Evolutionary conservation across 2,888 invertebrate species (phyloP).

Genomic region (Aphodius sticticus): DNA sequence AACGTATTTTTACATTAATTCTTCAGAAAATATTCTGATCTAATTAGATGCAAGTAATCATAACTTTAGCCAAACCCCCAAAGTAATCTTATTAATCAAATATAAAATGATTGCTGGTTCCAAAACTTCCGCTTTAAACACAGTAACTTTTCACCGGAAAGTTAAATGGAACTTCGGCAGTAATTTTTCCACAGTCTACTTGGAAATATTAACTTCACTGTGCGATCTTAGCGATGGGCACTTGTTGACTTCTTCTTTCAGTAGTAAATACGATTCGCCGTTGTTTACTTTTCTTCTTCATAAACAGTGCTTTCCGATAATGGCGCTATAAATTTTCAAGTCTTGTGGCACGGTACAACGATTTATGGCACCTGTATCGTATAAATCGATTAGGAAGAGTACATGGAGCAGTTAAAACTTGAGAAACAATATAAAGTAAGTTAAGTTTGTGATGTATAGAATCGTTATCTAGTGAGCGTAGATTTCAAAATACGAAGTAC

Average conservation of each 20-base stretch:
- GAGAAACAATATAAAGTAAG: neutral
- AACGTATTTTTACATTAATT: too few relatives aligned
- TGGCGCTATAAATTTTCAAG: conserved; percentile 4
- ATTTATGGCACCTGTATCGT: neutral
- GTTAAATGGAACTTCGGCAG: neutral
- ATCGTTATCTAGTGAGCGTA: too few relatives aligned
- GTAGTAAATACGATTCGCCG: neutral
- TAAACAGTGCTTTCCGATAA: neutral
- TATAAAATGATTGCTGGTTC: neutral
- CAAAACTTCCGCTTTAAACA: neutral
- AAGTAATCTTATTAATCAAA: neutral
- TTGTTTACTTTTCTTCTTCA: neutral
- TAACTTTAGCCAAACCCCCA: neutral
- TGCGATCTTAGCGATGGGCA: neutral
- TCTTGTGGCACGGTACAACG: neutral
- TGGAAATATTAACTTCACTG: neutral
- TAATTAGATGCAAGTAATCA: neutral
- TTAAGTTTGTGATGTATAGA: neutral
- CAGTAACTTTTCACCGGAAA: neutral
- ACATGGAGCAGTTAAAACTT: neutral
- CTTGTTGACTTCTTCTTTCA: neutral
- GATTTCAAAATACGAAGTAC: too few relatives aligned
- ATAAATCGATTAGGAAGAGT: neutral
- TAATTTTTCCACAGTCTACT: neutral
- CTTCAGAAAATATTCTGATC: neutral